Evolutionary conservation across 2,113 vertebrate genomes (phyloP).

Genomic region (Pseudorhombus dupliciocellatus): DNA sequence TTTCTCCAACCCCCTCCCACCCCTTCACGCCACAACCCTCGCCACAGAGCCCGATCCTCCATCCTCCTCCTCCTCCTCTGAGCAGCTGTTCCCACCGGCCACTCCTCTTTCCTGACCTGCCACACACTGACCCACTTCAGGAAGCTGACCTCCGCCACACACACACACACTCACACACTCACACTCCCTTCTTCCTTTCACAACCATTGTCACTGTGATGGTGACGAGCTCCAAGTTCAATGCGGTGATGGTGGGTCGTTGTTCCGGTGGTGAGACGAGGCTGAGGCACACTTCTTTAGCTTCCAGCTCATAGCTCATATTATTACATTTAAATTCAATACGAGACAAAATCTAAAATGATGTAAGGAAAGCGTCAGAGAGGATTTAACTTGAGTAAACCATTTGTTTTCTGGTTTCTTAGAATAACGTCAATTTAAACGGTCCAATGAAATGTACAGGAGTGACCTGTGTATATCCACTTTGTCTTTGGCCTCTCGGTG

Average conservation of each 20-base stretch:
- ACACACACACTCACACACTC: constrained; percentile 1
- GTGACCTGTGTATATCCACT: not conserved
- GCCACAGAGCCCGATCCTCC: not conserved
- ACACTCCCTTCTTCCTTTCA: constrained; percentile 32
- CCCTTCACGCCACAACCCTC: too few relatives aligned
- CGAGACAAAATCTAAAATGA: not conserved
- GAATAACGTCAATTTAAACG: too few relatives aligned
- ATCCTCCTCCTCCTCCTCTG: not conserved
- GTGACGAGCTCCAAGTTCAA: constrained; percentile 40
- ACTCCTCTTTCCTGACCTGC: constrained; percentile 46
- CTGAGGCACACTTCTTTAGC: constrained; percentile 2
- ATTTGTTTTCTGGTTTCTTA: too few relatives aligned
- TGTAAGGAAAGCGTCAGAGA: too few relatives aligned
- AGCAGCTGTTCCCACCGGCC: constrained; percentile 35
- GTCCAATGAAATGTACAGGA: too few relatives aligned
- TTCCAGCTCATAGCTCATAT: not conserved
- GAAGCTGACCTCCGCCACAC: constrained; percentile 38
- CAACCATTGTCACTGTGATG: constrained; percentile 36
- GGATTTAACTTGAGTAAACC: too few relatives aligned
- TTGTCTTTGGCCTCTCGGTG: not conserved
- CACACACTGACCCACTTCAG: constrained; percentile 16
- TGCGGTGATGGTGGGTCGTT: not conserved
- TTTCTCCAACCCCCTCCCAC: too few relatives aligned
- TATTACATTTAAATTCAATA: not conserved
- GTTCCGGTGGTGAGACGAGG: not conserved